phyloP scores from a whole-genome alignment of 2,888 invertebrate genomes.

The Cancer borealis region DNA sequence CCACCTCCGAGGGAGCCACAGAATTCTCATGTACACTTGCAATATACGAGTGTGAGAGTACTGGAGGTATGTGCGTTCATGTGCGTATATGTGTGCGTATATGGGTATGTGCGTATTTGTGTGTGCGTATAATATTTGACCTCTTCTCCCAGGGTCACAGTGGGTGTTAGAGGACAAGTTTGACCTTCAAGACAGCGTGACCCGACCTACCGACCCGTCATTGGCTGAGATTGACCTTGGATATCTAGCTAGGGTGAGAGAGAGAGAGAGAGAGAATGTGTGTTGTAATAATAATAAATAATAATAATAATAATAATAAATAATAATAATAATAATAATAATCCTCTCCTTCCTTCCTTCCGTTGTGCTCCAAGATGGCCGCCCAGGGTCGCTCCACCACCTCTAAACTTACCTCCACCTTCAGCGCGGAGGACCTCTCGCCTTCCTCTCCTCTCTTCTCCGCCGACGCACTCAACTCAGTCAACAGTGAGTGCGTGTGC shows the following conservation, averaged over 20 bases:
- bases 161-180: slow-evolving; percentile 98
- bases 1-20: slow-evolving; percentile 87
- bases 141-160: slow-evolving; percentile 81
- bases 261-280: not conserved
- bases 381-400: slow-evolving; percentile 68
- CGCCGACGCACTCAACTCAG: slow-evolving; percentile 74
- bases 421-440: slow-evolving; percentile 71
- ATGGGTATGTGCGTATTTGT: not conserved
- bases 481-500: slow-evolving; percentile 68
- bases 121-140: not conserved
- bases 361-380: not conserved
- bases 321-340: too few relatives aligned
- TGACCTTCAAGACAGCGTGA: slow-evolving; percentile 93
- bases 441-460: slow-evolving; percentile 44
- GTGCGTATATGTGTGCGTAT: not conserved
- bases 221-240: slow-evolving; percentile 65
- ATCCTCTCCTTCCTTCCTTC: not conserved
- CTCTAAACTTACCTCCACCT: slow-evolving; percentile 62
- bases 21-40: slow-evolving; percentile 95
- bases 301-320: too few relatives aligned
- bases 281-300: too few relatives aligned
- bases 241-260: slow-evolving; percentile 62
- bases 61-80: slow-evolving; percentile 86
- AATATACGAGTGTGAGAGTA: slow-evolving; percentile 99
- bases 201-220: slow-evolving; percentile 53